Conservation (phyloP, 2,888 invertebrate species). For the Rhingia rostrata region DNA sequence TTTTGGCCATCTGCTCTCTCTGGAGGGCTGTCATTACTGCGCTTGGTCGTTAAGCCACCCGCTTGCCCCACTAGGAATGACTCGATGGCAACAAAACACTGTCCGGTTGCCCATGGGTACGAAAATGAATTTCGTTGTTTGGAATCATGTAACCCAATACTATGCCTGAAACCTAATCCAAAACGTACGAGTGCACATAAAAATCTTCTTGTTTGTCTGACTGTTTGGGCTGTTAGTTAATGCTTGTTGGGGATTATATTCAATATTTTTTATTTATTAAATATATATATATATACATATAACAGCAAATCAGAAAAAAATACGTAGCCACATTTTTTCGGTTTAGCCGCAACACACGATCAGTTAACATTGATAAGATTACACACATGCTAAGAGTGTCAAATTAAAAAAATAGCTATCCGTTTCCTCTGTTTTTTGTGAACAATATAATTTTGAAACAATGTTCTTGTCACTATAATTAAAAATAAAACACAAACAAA, state of each 20-base stretch:
- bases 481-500: background rate
- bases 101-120: conserved; percentile 66
- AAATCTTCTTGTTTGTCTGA: conserved; percentile 58
- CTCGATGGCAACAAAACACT: conserved; percentile 7
- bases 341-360: conserved; percentile 1
- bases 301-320: conserved; percentile 14
- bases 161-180: conserved; percentile 66
- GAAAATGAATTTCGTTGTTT: conserved; percentile 72
- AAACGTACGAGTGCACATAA: conserved; percentile 71
- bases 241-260: conserved; percentile 47
- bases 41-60: background rate
- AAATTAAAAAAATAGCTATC: conserved; percentile 44
- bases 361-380: background rate
- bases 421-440: conserved; percentile 11
- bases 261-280: conserved; percentile 13
- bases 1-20: conserved; percentile 65
- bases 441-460: conserved; percentile 1
- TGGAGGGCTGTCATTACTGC: conserved; percentile 2
- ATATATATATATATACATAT: conserved; percentile 35
- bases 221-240: conserved; percentile 48
- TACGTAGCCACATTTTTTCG: background rate
- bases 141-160: conserved; percentile 64
- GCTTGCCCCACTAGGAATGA: conserved; percentile 13
- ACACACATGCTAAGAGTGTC: conserved; percentile 1
- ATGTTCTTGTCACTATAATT: conserved; percentile 11